Evolutionary conservation across 2,113 vertebrate genomes (phyloP).

Genomic region (Astur gentilis): DNA sequence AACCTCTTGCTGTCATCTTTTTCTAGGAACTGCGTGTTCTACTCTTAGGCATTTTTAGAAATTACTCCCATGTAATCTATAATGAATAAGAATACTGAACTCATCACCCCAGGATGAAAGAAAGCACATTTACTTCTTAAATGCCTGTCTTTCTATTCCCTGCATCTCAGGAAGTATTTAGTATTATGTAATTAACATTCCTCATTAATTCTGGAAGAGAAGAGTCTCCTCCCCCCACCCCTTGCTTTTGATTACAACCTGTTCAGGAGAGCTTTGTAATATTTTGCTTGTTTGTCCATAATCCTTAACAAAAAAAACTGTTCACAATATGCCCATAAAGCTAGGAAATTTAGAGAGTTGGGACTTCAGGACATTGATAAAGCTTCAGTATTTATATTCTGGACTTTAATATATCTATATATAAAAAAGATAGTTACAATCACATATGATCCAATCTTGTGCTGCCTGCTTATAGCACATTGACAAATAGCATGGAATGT

Average conservation of each 20-base stretch:
- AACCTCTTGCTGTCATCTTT: too few species aligned
- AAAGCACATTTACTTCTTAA: not conserved
- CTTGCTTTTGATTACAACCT: not conserved
- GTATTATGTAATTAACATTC: not conserved
- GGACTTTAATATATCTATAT: not conserved
- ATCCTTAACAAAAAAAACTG: conserved; percentile 9
- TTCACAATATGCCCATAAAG: conserved; percentile 12
- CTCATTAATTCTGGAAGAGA: not conserved
- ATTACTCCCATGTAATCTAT: not conserved
- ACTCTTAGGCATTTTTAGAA: not conserved
- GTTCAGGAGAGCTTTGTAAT: not conserved
- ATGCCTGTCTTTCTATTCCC: not conserved
- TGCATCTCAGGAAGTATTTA: not conserved
- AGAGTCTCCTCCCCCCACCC: not conserved
- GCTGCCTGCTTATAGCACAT: not conserved
- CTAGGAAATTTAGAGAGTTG: not conserved
- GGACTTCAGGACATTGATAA: not conserved
- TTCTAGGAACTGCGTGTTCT: too few species aligned
- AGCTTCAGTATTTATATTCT: not conserved
- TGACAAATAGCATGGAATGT: not conserved
- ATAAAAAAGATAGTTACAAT: not conserved
- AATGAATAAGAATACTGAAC: not conserved
- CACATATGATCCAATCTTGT: not conserved
- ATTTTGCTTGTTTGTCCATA: not conserved
- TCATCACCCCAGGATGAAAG: not conserved